phyloP scores from a whole-genome alignment of 2,113 vertebrate species.

The Antechinus stuartii region DNA sequence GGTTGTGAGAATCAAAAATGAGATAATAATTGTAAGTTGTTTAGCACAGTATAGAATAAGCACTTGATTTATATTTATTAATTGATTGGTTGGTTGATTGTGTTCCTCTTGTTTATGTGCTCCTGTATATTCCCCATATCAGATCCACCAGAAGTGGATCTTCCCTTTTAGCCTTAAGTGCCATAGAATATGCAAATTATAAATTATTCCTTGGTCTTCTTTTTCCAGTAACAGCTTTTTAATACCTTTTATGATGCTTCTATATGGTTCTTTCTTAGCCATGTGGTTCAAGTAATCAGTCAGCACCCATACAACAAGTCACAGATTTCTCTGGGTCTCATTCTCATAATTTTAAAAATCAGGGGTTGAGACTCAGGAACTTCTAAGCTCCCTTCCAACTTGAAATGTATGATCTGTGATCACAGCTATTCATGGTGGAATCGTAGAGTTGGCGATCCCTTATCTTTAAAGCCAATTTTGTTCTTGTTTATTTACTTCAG shows the following conservation, averaged over 20 bases:
- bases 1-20: neutral
- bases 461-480: neutral
- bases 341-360: neutral
- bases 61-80: neutral
- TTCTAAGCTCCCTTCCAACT: neutral
- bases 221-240: neutral
- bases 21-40: neutral
- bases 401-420: neutral
- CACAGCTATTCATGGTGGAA: neutral
- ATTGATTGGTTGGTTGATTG: neutral
- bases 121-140: neutral
- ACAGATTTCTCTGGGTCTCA: neutral
- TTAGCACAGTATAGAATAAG: neutral
- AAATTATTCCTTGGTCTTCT: neutral
- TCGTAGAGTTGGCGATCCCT: neutral
- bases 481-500: neutral
- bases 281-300: neutral
- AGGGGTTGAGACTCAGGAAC: neutral
- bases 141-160: neutral
- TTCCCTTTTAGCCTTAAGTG: neutral
- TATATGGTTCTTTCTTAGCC: neutral
- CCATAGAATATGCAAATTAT: no score
- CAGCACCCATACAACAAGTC: neutral
- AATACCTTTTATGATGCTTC: neutral
- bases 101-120: neutral